These are phyloP conservation scores for Brachynemurus nebulosus DNA, from an alignment of 2,888 invertebrate species.

Conservation along the genomic window DNA sequence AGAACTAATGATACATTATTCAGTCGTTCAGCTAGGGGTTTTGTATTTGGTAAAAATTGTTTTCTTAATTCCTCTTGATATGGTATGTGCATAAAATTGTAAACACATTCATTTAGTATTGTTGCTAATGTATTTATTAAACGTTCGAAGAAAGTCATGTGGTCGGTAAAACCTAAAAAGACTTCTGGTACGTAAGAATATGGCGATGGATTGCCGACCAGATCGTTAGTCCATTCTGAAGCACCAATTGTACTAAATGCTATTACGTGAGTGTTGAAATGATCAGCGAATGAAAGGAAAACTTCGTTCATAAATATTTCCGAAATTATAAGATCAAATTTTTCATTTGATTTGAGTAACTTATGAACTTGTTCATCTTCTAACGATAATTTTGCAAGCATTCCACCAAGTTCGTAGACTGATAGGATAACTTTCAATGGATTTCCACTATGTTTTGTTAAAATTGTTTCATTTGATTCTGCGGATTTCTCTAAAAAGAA, in stretches of 20 bases:
- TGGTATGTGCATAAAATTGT: neutral
- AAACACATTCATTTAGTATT: conserved; percentile 20
- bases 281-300: conserved; percentile 18
- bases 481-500: no score
- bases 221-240: conserved; percentile 17
- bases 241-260: conserved; percentile 18
- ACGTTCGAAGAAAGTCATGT: conserved; percentile 20
- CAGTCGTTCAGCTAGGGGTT: conserved; percentile 17
- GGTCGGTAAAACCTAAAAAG: conserved; percentile 13
- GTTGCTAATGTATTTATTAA: conserved; percentile 22
- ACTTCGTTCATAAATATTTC: conserved; percentile 24
- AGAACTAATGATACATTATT: conserved; percentile 21
- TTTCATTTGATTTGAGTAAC: conserved; percentile 20
- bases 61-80: neutral
- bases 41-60: conserved; percentile 21
- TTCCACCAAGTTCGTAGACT: neutral
- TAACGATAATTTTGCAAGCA: conserved; percentile 14
- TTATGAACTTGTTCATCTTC: conserved; percentile 19
- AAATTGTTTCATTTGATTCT: no score
- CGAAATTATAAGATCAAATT: conserved; percentile 24
- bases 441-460: neutral
- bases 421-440: neutral
- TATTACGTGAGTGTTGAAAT: conserved; percentile 20
- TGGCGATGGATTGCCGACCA: conserved; percentile 21
- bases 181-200: conserved; percentile 17